Evolutionary conservation across 35 echinoderm and acorn worm genomes (phyloP).

Genomic region (Acanthaster planci): DNA sequence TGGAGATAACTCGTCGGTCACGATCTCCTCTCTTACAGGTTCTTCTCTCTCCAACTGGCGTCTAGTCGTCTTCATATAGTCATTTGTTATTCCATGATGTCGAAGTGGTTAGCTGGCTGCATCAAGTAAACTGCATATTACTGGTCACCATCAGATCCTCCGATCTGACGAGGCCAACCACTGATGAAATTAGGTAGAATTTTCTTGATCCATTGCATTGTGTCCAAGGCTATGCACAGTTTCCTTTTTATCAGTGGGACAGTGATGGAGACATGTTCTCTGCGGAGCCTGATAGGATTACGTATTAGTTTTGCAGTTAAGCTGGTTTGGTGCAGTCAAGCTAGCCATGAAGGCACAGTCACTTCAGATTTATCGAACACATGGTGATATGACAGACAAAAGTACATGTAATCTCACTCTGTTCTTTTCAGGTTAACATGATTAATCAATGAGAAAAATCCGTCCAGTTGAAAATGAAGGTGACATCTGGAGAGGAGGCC

Average conservation of each 20-base stretch:
- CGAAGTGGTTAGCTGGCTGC: neutral
- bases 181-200: neutral
- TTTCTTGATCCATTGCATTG: neutral
- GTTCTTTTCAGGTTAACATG: too few species aligned
- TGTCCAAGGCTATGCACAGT: neutral
- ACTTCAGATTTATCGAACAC: too few species aligned
- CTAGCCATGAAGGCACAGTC: too few species aligned
- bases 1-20: slow-evolving; percentile 22
- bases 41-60: neutral
- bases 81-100: slow-evolving; percentile 9
- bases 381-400: too few species aligned
- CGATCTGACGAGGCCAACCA: neutral
- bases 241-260: neutral
- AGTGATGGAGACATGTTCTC: neutral
- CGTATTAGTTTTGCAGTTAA: too few species aligned
- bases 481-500: too few species aligned
- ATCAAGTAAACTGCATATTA: neutral
- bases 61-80: slow-evolving; percentile 1
- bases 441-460: too few species aligned
- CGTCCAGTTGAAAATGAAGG: too few species aligned
- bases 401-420: too few species aligned
- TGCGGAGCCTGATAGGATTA: too few species aligned
- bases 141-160: neutral
- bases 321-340: too few species aligned
- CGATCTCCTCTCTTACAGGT: neutral